Evolutionary conservation across 1,140 invertebrate genomes (phyloP).

Genomic region (Colletes latitarsis): DNA sequence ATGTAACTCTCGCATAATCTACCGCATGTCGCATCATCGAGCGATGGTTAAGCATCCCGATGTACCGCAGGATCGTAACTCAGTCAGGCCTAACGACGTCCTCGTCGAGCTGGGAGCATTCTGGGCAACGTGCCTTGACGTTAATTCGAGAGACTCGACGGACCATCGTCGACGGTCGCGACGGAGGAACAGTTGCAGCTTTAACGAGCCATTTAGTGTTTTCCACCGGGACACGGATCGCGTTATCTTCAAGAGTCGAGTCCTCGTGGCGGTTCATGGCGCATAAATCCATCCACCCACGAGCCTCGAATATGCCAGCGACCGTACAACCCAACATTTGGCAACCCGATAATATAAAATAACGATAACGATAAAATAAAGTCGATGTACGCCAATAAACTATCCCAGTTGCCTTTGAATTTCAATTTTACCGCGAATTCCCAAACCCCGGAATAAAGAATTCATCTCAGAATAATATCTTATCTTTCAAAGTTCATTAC

Average conservation of each 20-base stretch:
- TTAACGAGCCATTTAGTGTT: slow-evolving; percentile 35
- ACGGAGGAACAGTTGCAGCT: not conserved
- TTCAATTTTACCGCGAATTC: too few species aligned
- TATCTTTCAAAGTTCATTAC: too few species aligned
- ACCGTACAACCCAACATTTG: not conserved
- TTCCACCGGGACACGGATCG: slow-evolving; percentile 17
- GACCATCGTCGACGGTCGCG: not conserved
- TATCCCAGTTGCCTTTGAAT: too few species aligned
- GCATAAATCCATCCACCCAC: not conserved
- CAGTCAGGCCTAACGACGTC: slow-evolving; percentile 28
- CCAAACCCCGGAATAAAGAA: too few species aligned
- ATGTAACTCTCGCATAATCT: not conserved
- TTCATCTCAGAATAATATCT: too few species aligned
- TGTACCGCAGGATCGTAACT: slow-evolving; percentile 38
- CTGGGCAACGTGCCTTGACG: slow-evolving; percentile 31
- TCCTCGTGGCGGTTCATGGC: not conserved
- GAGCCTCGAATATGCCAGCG: not conserved
- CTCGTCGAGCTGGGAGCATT: slow-evolving; percentile 2
- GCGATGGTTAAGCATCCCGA: slow-evolving; percentile 13
- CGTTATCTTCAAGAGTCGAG: not conserved
- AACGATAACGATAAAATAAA: too few species aligned
- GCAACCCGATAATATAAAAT: not conserved
- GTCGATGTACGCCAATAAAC: too few species aligned
- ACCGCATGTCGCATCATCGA: slow-evolving; percentile 16
- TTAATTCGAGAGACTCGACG: slow-evolving; percentile 4